phyloP scores from a whole-genome alignment of 2,113 vertebrate genomes.

The Nesogale talazaci region DNA sequence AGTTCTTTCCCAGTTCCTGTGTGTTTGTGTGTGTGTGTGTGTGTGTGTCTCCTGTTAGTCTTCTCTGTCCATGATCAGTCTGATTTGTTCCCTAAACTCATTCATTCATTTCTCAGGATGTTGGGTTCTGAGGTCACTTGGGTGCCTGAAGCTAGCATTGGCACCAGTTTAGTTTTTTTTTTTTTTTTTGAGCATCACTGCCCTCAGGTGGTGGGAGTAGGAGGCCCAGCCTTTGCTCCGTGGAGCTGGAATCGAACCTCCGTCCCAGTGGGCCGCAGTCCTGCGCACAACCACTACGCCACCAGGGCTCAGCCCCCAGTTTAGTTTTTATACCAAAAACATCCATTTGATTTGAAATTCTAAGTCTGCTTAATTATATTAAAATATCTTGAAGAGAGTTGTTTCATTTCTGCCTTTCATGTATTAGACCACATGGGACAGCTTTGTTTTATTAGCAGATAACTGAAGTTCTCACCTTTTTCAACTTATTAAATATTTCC shows the following conservation, averaged over 20 bases:
- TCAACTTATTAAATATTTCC: background rate
- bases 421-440: constrained; percentile 18
- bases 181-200: no score
- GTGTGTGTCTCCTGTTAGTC: background rate
- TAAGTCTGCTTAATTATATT: background rate
- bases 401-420: background rate
- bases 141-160: background rate
- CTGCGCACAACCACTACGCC: no score
- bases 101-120: constrained; percentile 1
- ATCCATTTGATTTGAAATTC: constrained; percentile 45
- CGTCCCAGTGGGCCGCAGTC: no score
- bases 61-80: background rate
- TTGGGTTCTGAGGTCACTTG: constrained; percentile 8
- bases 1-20: background rate
- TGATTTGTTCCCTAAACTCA: constrained; percentile 10
- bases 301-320: no score
- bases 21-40: background rate
- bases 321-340: constrained; percentile 21
- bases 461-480: constrained; percentile 26
- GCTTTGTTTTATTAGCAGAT: constrained; percentile 7
- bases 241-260: no score
- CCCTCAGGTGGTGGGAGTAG: no score
- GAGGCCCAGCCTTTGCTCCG: no score
- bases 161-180: constrained; percentile 34
- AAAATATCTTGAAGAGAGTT: constrained; percentile 13